These are phyloP conservation scores for Oenanthe melanoleuca DNA, from an alignment of 2,113 vertebrate species.

Conservation along the genomic window DNA sequence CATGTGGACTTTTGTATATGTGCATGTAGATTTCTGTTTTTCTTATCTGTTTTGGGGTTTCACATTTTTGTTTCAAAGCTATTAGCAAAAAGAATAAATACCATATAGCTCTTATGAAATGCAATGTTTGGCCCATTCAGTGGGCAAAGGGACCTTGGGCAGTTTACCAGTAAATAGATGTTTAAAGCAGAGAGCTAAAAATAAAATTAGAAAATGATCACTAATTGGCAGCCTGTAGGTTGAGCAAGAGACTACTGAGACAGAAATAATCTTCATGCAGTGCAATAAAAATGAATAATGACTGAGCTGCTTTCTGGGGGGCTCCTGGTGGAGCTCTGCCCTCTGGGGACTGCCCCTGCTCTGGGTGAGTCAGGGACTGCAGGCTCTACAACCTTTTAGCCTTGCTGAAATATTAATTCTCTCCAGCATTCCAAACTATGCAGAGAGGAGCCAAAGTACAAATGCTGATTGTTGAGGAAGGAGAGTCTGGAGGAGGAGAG, in stretches of 20 bases:
- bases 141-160: background rate
- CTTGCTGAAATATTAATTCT: slow-evolving; percentile 37
- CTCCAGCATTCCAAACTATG: background rate
- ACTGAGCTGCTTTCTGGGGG: slow-evolving; percentile 13
- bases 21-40: background rate
- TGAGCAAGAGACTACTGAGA: background rate
- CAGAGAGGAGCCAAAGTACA: background rate
- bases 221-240: slow-evolving; percentile 32
- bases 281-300: slow-evolving; percentile 5
- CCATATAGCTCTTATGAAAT: background rate
- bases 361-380: background rate
- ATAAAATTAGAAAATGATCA: background rate
- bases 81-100: background rate
- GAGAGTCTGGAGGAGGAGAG: background rate
- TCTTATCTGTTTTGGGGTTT: background rate
- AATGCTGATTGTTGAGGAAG: background rate
- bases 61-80: background rate
- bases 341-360: background rate
- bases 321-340: background rate
- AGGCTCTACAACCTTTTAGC: slow-evolving; percentile 22
- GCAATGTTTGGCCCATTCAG: background rate
- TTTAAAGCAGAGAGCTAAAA: slow-evolving; percentile 5
- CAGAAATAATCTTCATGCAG: background rate
- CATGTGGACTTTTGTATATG: background rate
- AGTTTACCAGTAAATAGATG: background rate